Evolutionary conservation across 1,140 invertebrate genomes (phyloP), one percentile per base, ranked within the genome.

Genomic region (Euura lappo): DNA sequence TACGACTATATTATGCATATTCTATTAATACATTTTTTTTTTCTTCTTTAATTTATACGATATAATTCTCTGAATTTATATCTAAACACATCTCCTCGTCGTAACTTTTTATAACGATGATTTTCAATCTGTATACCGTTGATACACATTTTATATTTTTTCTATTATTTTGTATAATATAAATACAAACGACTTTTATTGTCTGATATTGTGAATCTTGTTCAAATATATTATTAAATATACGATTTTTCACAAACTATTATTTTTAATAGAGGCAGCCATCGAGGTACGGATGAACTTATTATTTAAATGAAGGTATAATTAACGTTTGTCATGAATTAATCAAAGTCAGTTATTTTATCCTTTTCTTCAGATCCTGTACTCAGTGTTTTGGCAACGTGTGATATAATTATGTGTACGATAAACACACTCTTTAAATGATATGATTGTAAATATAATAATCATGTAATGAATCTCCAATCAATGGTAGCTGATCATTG

Each of bases 181-280:
- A 60, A 60, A 11, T 60, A 60, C 6, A 60, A 60, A 6, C 13
- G 3, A 60, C 28, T 60, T 60, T 60, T 60, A 60, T 60, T 60
- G 51, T 60, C 51, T 60, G 51, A 60, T 11, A 60, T 60, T 60
- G 51, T n/a, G 51, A 8, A n/a, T 60, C 6, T 60, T n/a, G 51
- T 60, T 60, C 13, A 60, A 6, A 60, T 5, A 60, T 60, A 60
- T 60, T 60, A 60, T 60, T n/a, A n/a, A n/a, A n/a, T n/a, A n/a
- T n/a, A n/a, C 13, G 6, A 3, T 5, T 60, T 60, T 60, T 60
- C 51, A 60, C 28, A 28, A 28, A 60, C 51, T 60, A n/a, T 60
- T 79, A 76, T 70, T 75, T 68, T 67, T 74, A 79, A 76, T 71
- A 73, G 65, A 74, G 72, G 71, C 73, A 77, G 73, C 66, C 28